phyloP scores from a whole-genome alignment of 1,140 invertebrate genomes.

The Neelides sp. region DNA sequence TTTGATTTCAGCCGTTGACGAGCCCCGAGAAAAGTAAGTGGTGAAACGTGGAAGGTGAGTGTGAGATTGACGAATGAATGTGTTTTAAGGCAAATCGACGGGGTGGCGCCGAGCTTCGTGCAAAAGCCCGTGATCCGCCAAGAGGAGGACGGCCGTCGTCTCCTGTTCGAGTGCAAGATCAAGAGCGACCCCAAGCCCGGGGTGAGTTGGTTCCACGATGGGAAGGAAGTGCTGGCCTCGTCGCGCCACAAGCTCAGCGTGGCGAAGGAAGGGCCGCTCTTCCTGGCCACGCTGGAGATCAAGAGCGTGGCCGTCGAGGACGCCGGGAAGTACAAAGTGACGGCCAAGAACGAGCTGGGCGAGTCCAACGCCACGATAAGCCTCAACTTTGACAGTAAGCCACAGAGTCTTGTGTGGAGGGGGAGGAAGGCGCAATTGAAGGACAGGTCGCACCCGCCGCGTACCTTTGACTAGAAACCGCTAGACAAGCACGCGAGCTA shows the following conservation, averaged over 20 bases:
- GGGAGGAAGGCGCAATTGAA: neutral
- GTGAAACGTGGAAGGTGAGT: constrained; percentile 2
- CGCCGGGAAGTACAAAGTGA: constrained; percentile 92
- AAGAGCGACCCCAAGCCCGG: constrained; percentile 82
- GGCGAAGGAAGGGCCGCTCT: constrained; percentile 81
- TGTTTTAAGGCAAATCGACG: constrained; percentile 78
- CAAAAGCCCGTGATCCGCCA: constrained; percentile 94
- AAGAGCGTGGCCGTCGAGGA: constrained; percentile 89
- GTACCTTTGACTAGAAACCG: neutral
- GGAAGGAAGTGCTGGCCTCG: constrained; percentile 57
- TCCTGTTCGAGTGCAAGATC: constrained; percentile 91
- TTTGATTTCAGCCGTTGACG: constrained; percentile 68
- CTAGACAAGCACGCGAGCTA: no score
- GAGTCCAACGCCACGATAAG: constrained; percentile 93
- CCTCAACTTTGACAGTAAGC: constrained; percentile 96
- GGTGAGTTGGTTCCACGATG: constrained; percentile 85
- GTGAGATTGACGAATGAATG: neutral
- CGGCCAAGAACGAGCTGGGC: constrained; percentile 88
- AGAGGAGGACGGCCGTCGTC: constrained; percentile 87
- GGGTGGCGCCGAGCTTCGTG: constrained; percentile 89
- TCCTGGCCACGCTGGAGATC: constrained; percentile 81
- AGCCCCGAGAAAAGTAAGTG: constrained; percentile 69
- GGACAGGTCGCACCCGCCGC: neutral
- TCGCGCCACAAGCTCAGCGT: constrained; percentile 73
- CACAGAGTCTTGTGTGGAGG: constrained; percentile 3